phyloP scores from a whole-genome alignment of 2,797 vertebrate genomes.

The Onychomys leucogaster region DNA sequence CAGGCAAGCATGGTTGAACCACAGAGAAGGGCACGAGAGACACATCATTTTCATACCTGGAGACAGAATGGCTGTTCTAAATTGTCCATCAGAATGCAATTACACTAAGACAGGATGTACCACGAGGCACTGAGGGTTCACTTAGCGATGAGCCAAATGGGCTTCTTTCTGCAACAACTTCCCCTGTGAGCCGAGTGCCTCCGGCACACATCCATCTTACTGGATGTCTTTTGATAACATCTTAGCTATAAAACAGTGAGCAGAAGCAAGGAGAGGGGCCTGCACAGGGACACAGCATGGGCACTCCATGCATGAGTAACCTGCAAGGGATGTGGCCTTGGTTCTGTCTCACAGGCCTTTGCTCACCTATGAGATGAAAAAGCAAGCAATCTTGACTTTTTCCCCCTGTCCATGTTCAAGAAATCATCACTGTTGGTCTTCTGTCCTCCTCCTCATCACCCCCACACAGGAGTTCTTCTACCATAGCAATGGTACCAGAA shows the following conservation, averaged over 20 bases:
- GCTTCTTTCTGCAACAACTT: neutral
- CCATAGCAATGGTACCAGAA: no score
- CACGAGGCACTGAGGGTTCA: neutral
- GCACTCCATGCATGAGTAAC: rapidly evolving
- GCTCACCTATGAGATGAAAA: neutral
- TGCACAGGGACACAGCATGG: rapidly evolving
- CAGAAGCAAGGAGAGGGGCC: neutral
- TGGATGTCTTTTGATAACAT: neutral
- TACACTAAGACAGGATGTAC: neutral
- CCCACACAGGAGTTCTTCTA: no score
- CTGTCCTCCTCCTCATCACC: no score
- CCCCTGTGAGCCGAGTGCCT: neutral
- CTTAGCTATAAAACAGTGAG: neutral
- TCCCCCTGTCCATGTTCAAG: neutral
- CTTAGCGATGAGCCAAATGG: neutral
- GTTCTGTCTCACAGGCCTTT: neutral
- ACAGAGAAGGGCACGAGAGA: neutral
- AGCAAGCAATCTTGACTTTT: neutral
- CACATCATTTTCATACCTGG: neutral
- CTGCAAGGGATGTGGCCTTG: neutral
- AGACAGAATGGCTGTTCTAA: neutral
- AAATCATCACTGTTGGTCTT: neutral
- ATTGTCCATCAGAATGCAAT: neutral
- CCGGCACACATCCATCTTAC: neutral
- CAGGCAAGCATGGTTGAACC: neutral